Evolutionary conservation across 2,888 invertebrate genomes (phyloP).

Genomic region (Hipparchia semele): DNA sequence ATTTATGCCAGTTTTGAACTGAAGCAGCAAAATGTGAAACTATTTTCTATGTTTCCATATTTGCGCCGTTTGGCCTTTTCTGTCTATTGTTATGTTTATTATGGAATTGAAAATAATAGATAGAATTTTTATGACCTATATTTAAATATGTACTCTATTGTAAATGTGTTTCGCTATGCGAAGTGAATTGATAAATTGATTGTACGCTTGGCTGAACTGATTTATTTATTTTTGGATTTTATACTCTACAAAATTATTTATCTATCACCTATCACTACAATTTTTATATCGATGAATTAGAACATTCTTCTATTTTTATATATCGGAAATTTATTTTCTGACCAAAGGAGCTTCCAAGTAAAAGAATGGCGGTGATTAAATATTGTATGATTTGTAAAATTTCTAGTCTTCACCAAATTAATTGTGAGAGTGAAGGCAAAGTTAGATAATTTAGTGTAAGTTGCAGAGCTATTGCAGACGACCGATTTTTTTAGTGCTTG

Average conservation of each 20-base stretch:
- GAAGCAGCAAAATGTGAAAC: too few species aligned
- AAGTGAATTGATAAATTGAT: constrained; percentile 8
- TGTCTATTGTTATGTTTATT: not conserved
- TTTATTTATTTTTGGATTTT: constrained; percentile 5
- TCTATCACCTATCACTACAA: not conserved
- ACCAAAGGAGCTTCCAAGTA: constrained; percentile 28
- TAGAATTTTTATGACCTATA: not conserved
- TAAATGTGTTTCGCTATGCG: not conserved
- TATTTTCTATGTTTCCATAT: too few species aligned
- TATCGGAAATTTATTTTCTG: constrained; percentile 14
- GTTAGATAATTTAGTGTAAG: constrained; percentile 29
- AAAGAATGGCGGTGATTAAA: constrained; percentile 20
- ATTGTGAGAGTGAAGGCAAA: constrained; percentile 52
- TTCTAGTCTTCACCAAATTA: constrained; percentile 58
- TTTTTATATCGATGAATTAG: not conserved
- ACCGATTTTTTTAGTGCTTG: not conserved
- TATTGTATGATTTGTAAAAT: constrained; percentile 21
- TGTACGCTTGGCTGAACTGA: not conserved
- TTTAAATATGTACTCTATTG: not conserved
- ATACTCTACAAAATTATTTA: constrained; percentile 1
- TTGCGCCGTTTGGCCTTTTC: too few species aligned
- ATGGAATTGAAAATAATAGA: constrained; percentile 10
- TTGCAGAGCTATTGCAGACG: constrained; percentile 4
- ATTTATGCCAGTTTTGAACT: too few species aligned
- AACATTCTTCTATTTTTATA: constrained; percentile 14